Evolutionary conservation across 2,797 vertebrate species (phyloP).

Genomic region (Pangasius larnaudii): DNA sequence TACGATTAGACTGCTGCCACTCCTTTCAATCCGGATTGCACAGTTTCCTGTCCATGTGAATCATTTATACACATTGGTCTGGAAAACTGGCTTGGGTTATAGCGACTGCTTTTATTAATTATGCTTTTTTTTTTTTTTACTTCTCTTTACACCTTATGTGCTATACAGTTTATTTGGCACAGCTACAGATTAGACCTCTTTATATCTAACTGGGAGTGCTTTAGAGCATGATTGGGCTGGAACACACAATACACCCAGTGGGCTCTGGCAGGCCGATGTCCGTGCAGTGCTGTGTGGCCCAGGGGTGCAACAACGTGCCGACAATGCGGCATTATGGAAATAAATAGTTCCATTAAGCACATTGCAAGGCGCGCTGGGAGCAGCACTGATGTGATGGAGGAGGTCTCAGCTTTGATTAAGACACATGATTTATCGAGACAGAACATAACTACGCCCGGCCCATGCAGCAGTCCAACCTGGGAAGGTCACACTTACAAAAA

Average conservation of each 20-base stretch:
- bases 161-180: not conserved
- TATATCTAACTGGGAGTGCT: not conserved
- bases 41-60: not conserved
- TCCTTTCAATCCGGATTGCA: not conserved
- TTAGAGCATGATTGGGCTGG: slow-evolving; percentile 1
- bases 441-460: slow-evolving; percentile 60
- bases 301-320: slow-evolving; percentile 61
- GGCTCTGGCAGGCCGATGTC: not conserved
- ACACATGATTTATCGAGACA: slow-evolving; percentile 74
- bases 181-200: not conserved
- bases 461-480: slow-evolving; percentile 49
- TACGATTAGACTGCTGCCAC: not conserved
- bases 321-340: slow-evolving; percentile 74
- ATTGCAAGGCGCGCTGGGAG: slow-evolving; percentile 71
- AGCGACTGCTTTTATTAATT: not conserved
- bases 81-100: not conserved
- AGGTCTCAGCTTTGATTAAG: slow-evolving; percentile 71
- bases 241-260: not conserved
- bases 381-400: slow-evolving; percentile 70
- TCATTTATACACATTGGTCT: not conserved
- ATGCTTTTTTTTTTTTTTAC: not conserved
- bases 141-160: slow-evolving; percentile 5
- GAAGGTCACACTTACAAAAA: slow-evolving; percentile 60
- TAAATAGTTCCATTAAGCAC: slow-evolving; percentile 79
- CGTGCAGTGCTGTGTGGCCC: not conserved